A percentile compares a stretch with the other conserved stretches of the same genome.
phyloP scores from a whole-genome alignment of 2,113 vertebrate genomes.

The Serilophus lunatus region DNA sequence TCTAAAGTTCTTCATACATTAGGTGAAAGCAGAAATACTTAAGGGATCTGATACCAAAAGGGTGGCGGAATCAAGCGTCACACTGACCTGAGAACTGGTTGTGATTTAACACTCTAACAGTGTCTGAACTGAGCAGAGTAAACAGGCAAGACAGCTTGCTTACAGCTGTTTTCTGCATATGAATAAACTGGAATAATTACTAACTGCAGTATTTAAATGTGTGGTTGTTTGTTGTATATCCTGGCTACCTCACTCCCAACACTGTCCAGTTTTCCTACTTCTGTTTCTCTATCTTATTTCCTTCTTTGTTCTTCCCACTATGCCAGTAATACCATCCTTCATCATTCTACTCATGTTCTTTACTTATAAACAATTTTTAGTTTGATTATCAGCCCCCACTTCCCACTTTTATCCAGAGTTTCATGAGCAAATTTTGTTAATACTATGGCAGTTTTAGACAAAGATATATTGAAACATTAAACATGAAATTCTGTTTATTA shows the following conservation, averaged over 20 bases:
- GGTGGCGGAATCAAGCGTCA: neutral
- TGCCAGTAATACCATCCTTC: neutral
- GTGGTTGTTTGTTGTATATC: neutral
- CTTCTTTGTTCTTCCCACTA: neutral
- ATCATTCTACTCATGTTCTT: neutral
- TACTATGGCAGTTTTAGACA: neutral
- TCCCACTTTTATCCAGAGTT: neutral
- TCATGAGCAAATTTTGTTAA: neutral
- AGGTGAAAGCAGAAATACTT: neutral
- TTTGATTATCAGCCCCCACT: accelerated
- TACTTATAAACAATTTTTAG: neutral
- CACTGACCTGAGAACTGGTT: neutral
- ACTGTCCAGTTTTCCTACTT: neutral
- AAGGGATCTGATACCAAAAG: neutral
- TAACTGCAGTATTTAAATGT: neutral
- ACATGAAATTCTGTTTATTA: neutral
- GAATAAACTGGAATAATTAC: neutral
- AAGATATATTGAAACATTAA: neutral
- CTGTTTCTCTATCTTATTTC: neutral
- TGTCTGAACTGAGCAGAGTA: neutral
- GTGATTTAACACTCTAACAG: neutral
- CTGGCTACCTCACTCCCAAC: neutral
- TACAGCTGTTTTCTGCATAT: neutral
- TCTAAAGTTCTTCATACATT: neutral
- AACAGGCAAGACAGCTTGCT: neutral